Evolutionary conservation across 2,113 vertebrate species (phyloP).

Genomic region (Anolis sagrei): DNA sequence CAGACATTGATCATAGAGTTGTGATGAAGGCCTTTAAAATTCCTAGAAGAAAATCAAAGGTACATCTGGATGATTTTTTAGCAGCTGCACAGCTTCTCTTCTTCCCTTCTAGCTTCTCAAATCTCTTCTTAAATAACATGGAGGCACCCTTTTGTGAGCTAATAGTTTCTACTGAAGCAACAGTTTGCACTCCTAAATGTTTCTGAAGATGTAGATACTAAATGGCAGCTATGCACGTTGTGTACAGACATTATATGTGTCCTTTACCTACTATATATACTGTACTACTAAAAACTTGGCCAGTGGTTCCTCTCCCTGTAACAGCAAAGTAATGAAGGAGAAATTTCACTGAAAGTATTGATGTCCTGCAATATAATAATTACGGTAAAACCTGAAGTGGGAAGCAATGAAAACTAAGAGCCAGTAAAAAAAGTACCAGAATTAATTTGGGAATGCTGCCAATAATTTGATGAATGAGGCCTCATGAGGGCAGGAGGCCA

Average conservation of each 20-base stretch:
- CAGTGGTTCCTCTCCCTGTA: neutral
- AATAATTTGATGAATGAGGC: conserved; percentile 31
- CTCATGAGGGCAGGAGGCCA: conserved; percentile 24
- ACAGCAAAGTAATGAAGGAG: conserved; percentile 4
- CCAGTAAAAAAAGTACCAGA: conserved; percentile 50
- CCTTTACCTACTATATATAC: neutral
- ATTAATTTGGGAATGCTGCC: conserved; percentile 48
- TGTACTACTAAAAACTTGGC: neutral
- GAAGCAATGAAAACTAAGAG: conserved; percentile 30
- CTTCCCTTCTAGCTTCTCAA: neutral
- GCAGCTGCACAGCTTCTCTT: neutral
- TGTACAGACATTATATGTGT: neutral
- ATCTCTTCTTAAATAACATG: neutral
- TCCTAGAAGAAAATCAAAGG: neutral
- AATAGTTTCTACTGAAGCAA: neutral
- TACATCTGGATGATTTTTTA: conserved; percentile 9
- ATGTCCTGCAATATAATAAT: conserved; percentile 15
- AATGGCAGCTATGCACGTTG: conserved; percentile 3
- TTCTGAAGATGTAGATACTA: neutral
- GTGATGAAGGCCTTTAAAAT: too few species aligned
- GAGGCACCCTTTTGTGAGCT: neutral
- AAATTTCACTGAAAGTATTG: conserved; percentile 38
- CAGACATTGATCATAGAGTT: too few species aligned
- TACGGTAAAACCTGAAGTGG: conserved; percentile 34
- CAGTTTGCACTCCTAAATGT: neutral